Percentiles rank a stretch among this genome's conserved stretches.
These are phyloP conservation scores for Cheilosia variabilis DNA, from an alignment of 2,888 invertebrate genomes.

Conservation along the genomic window DNA sequence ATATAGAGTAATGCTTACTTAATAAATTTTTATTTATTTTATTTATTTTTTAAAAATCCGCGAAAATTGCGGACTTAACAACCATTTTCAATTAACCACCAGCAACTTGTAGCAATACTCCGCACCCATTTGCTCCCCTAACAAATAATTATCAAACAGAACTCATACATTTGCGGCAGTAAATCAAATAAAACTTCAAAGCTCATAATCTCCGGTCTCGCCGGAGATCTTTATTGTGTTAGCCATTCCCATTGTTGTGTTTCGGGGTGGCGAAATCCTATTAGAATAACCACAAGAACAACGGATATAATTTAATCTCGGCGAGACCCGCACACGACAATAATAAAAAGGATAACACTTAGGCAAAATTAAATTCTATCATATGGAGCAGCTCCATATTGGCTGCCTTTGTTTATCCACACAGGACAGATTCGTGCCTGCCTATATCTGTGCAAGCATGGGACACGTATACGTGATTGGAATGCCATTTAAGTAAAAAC, in stretches of 20 bases:
- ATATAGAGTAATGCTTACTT: too few relatives aligned
- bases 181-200: constrained; percentile 47
- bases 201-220: constrained; percentile 44
- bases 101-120: too few relatives aligned
- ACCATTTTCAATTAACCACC: too few relatives aligned
- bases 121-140: neutral
- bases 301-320: constrained; percentile 51
- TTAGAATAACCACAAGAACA: constrained; percentile 12
- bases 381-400: constrained; percentile 25
- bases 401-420: constrained; percentile 25
- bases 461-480: constrained; percentile 26
- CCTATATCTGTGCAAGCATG: constrained; percentile 26
- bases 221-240: constrained; percentile 32
- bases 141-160: neutral
- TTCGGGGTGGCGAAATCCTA: constrained; percentile 10
- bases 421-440: constrained; percentile 12
- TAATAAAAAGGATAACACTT: constrained; percentile 66
- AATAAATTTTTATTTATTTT: too few relatives aligned
- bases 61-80: too few relatives aligned
- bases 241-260: constrained; percentile 20
- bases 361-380: constrained; percentile 59
- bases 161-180: constrained; percentile 1
- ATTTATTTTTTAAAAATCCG: too few relatives aligned
- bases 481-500: constrained; percentile 25
- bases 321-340: constrained; percentile 47